phyloP scores from a whole-genome alignment of 2,888 invertebrate genomes.

The Criorhina ranunculi region DNA sequence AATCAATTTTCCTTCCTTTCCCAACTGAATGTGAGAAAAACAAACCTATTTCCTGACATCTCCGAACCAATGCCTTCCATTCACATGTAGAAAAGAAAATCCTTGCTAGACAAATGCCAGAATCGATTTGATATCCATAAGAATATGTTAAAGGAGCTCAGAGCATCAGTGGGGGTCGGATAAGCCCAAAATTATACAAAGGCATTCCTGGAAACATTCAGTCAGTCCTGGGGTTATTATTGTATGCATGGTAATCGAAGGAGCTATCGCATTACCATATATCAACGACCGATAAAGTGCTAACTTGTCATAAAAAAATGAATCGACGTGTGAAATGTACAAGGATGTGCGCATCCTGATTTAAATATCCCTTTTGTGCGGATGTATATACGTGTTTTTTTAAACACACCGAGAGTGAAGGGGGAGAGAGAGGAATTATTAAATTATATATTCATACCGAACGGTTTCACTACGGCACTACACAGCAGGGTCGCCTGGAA shows the following conservation, averaged over 20 bases:
- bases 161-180: constrained; percentile 25
- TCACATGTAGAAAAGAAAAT: constrained; percentile 18
- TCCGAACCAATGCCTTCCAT: constrained; percentile 15
- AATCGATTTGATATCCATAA: constrained; percentile 61
- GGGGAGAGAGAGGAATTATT: constrained; percentile 39
- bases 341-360: constrained; percentile 30
- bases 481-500: constrained; percentile 6
- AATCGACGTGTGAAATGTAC: constrained; percentile 6
- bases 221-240: constrained; percentile 45
- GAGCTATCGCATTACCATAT: constrained; percentile 63
- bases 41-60: constrained; percentile 51
- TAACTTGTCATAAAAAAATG: constrained; percentile 53
- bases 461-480: constrained; percentile 32
- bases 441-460: constrained; percentile 68
- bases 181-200: constrained; percentile 59
- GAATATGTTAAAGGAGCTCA: constrained; percentile 47
- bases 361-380: constrained; percentile 33
- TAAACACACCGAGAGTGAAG: not conserved
- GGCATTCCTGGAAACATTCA: constrained; percentile 38
- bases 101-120: constrained; percentile 25
- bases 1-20: constrained; percentile 36
- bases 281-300: constrained; percentile 60
- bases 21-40: constrained; percentile 17
- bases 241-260: constrained; percentile 53
- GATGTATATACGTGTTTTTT: not conserved